Conservation (phyloP, 2,113 vertebrate species). For the Phalacrocorax aristotelis region DNA sequence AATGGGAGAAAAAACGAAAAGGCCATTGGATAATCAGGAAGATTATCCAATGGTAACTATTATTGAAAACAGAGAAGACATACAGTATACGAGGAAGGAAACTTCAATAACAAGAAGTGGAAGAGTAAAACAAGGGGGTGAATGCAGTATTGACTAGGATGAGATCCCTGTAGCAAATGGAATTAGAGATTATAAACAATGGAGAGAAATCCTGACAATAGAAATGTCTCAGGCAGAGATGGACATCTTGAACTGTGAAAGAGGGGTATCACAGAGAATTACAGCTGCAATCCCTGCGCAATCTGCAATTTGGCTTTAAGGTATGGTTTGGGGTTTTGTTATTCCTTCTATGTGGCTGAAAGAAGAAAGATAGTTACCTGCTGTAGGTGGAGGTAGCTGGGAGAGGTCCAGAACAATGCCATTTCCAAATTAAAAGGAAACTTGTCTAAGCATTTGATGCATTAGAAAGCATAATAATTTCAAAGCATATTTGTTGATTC, state of each 20-base stretch:
- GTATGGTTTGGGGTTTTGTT: neutral
- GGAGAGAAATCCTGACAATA: neutral
- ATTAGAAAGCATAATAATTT: neutral
- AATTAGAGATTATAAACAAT: neutral
- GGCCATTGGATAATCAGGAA: neutral
- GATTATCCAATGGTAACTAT: neutral
- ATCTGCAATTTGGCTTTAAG: neutral
- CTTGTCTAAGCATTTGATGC: accelerated
- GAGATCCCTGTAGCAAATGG: neutral
- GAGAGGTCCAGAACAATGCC: neutral
- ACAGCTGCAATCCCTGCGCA: neutral
- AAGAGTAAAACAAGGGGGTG: neutral
- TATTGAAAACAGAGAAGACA: neutral
- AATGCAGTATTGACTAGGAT: neutral
- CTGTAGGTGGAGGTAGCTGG: neutral
- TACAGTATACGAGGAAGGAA: neutral
- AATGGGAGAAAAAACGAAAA: neutral
- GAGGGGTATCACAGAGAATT: neutral
- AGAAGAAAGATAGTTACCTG: neutral
- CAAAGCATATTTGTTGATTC: neutral
- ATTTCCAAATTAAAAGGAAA: neutral
- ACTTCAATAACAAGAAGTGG: neutral
- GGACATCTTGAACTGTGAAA: neutral
- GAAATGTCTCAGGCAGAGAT: neutral
- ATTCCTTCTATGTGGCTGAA: neutral